A percentile compares a stretch with the other conserved stretches of the same genome.
Conservation (phyloP, 1,140 invertebrate species). For the Zaprionus davidi region DNA sequence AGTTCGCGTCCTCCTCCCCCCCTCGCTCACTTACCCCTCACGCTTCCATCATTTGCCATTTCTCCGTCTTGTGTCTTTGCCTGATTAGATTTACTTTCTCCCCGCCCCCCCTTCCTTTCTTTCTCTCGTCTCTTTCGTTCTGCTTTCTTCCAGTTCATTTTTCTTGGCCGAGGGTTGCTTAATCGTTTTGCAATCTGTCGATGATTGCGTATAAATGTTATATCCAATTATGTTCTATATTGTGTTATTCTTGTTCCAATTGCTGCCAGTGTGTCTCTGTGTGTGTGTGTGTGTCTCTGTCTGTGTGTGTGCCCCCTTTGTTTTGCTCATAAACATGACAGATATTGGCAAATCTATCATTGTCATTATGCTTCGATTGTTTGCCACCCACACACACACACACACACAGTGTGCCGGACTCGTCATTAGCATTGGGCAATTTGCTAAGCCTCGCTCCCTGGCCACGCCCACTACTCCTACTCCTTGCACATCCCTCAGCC, state of each 20-base stretch:
- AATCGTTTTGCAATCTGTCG: slow-evolving; percentile 84
- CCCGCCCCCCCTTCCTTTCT: too few relatives aligned
- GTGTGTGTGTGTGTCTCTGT: background rate
- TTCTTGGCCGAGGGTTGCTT: slow-evolving; percentile 69
- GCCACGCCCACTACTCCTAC: slow-evolving; percentile 4
- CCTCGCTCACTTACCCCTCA: slow-evolving; percentile 8
- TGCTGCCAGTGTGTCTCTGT: slow-evolving; percentile 9
- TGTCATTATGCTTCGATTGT: slow-evolving; percentile 84
- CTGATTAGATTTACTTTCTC: slow-evolving; percentile 59
- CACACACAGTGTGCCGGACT: background rate
- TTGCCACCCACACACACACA: slow-evolving; percentile 21
- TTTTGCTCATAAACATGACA: slow-evolving; percentile 82
- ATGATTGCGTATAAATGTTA: slow-evolving; percentile 83
- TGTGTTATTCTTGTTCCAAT: slow-evolving; percentile 36
- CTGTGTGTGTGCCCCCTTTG: slow-evolving; percentile 44
- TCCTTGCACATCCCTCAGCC: background rate
- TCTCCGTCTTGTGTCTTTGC: slow-evolving; percentile 23
- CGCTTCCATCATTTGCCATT: background rate
- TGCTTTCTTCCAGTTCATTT: slow-evolving; percentile 42
- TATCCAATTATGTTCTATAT: slow-evolving; percentile 73
- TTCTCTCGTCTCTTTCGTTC: background rate
- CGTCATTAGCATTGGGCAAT: slow-evolving; percentile 76
- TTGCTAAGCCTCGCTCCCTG: slow-evolving; percentile 60
- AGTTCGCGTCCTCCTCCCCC: slow-evolving; percentile 1
- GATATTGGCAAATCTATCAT: slow-evolving; percentile 84